Evolutionary conservation across 2,888 invertebrate species (phyloP).

Genomic region (Drosophila lacicola): DNA sequence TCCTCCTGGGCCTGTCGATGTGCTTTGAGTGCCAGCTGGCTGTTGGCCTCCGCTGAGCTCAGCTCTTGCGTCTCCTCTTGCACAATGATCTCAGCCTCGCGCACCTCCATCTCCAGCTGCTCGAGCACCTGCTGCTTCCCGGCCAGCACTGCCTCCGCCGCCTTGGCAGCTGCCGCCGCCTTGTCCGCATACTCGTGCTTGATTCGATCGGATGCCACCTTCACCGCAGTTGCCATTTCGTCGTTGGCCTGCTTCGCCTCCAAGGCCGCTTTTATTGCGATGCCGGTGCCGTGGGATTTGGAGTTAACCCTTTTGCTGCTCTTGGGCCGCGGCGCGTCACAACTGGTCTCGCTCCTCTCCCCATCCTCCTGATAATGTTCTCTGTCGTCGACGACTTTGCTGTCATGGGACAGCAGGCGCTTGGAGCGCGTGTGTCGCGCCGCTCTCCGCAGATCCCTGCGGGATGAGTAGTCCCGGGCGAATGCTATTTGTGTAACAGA

Average conservation of each 20-base stretch:
- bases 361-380: not conserved
- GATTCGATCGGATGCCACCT: constrained; percentile 89
- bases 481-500: constrained; percentile 14
- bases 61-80: constrained; percentile 88
- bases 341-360: not conserved
- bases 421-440: constrained; percentile 14
- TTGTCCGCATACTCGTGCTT: constrained; percentile 90
- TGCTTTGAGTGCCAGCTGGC: constrained; percentile 87
- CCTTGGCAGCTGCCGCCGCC: constrained; percentile 89
- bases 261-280: constrained; percentile 90
- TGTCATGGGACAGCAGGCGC: constrained; percentile 4
- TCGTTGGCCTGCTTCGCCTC: constrained; percentile 85
- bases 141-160: constrained; percentile 89
- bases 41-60: constrained; percentile 87
- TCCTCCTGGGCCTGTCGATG: constrained; percentile 87
- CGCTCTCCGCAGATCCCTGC: not conserved
- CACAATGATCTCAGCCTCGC: constrained; percentile 88
- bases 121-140: constrained; percentile 89
- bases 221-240: constrained; percentile 89
- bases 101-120: constrained; percentile 89
- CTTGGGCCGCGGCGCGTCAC: not conserved
- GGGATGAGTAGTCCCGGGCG: constrained; percentile 1
- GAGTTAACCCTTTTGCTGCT: not conserved
- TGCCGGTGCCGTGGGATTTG: constrained; percentile 86
- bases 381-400: not conserved